phyloP scores from a whole-genome alignment of 92 coral and sea anemone species.

The Bergia puertoricense region DNA sequence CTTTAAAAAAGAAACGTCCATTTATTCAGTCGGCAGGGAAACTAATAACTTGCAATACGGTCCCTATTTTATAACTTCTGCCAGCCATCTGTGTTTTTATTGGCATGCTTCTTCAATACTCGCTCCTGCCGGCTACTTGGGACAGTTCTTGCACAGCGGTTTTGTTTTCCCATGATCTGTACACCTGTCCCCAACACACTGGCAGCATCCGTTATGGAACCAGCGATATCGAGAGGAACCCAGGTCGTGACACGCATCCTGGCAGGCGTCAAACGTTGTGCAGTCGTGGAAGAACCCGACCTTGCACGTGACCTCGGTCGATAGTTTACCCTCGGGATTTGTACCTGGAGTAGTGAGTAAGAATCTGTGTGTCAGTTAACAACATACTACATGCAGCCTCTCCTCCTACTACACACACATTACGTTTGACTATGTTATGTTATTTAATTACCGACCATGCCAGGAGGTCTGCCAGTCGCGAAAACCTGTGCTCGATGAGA shows the following conservation, averaged over 20 bases:
- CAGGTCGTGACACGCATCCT: constrained; percentile 52
- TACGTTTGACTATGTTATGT: too few relatives aligned
- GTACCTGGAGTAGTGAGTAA: not conserved
- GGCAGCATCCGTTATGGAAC: constrained; percentile 82
- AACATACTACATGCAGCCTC: too few relatives aligned
- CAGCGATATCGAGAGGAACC: constrained; percentile 78
- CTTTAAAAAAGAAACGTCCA: too few relatives aligned
- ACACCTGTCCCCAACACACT: constrained; percentile 67
- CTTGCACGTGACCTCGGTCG: constrained; percentile 43
- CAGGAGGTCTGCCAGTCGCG: too few relatives aligned
- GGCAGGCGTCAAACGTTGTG: constrained; percentile 49
- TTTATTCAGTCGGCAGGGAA: too few relatives aligned
- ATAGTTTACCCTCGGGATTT: not conserved
- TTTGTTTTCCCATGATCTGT: constrained; percentile 53
- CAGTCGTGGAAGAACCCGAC: constrained; percentile 70
- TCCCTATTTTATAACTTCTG: not conserved
- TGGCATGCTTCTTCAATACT: not conserved
- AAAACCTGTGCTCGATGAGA: too few relatives aligned
- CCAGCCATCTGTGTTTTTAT: not conserved
- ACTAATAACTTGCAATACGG: too few relatives aligned
- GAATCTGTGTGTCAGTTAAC: too few relatives aligned
- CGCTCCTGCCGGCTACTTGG: not conserved
- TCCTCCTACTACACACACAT: too few relatives aligned
- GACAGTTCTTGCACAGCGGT: constrained; percentile 6
- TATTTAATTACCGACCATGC: too few relatives aligned